Evolutionary conservation across 2,113 vertebrate species (phyloP).

Genomic region (Aphyosemion australe): DNA sequence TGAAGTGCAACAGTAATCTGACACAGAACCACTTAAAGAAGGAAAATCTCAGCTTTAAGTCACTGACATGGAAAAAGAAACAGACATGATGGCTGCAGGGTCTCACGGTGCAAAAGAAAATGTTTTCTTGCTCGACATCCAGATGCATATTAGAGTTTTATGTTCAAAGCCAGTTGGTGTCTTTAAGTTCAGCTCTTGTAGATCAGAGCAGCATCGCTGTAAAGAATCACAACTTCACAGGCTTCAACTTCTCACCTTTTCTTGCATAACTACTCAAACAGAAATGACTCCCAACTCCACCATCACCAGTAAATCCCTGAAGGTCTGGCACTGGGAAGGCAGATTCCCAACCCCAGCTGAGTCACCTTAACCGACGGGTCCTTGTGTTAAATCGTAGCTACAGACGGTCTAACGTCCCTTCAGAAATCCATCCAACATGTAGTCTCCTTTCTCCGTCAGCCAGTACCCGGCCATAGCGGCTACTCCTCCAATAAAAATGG

Average conservation of each 20-base stretch:
- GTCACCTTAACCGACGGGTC: slow-evolving; percentile 15
- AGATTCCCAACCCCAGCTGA: background rate
- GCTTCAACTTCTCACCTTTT: too few relatives aligned
- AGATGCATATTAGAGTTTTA: background rate
- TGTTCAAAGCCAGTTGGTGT: background rate
- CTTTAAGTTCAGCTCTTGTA: slow-evolving; percentile 1
- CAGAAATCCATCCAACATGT: slow-evolving; percentile 92
- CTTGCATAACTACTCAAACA: too few relatives aligned
- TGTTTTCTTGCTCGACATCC: slow-evolving; percentile 35
- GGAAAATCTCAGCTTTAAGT: slow-evolving; percentile 5
- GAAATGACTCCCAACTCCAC: too few relatives aligned
- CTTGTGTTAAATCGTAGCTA: background rate
- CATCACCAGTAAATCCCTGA: slow-evolving; percentile 49
- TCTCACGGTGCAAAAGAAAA: slow-evolving; percentile 42
- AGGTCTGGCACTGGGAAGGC: slow-evolving; percentile 23
- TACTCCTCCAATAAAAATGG: slow-evolving; percentile 95
- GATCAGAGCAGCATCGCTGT: too few relatives aligned
- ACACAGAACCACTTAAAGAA: background rate
- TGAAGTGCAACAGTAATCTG: slow-evolving; percentile 3
- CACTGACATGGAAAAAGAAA: slow-evolving; percentile 8
- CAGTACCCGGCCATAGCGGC: slow-evolving; percentile 98
- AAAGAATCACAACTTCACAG: too few relatives aligned
- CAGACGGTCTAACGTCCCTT: slow-evolving; percentile 81
- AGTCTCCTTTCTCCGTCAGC: slow-evolving; percentile 94
- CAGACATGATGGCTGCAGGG: slow-evolving; percentile 26